Percentiles rank a stretch among this genome's conserved stretches.
Evolutionary conservation across 2,888 invertebrate species (phyloP).

Genomic region (Gastrophysa polygoni): DNA sequence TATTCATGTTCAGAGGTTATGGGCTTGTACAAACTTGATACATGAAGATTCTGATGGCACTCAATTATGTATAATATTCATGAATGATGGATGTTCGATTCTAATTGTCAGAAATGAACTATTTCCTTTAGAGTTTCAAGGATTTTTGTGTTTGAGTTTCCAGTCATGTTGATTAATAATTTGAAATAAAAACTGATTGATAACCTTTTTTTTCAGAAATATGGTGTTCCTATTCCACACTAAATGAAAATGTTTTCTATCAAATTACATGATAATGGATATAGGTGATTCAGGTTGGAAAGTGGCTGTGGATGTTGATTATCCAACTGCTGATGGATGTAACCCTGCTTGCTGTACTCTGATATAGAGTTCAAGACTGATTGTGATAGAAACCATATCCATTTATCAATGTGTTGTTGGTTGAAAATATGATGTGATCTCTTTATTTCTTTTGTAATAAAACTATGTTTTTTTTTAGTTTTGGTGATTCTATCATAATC

Average conservation of each 20-base stretch:
- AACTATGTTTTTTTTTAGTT: neutral
- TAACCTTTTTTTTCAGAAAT: neutral
- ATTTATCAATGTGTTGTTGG: neutral
- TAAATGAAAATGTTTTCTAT: neutral
- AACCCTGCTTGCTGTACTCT: neutral
- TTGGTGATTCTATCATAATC: neutral
- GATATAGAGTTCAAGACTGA: neutral
- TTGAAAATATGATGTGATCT: conserved; percentile 6
- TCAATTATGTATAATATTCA: too few species aligned
- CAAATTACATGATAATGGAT: conserved; percentile 1
- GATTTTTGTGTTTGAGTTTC: too few species aligned
- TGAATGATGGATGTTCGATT: too few species aligned
- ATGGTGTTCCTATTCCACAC: neutral
- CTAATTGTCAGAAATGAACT: too few species aligned
- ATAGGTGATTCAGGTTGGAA: neutral
- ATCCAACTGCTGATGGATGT: neutral
- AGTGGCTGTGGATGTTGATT: neutral
- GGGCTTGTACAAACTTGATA: too few species aligned
- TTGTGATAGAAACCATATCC: conserved; percentile 1
- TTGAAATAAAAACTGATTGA: neutral
- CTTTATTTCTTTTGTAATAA: neutral
- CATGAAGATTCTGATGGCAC: too few species aligned
- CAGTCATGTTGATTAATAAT: too few species aligned
- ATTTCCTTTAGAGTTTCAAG: too few species aligned
- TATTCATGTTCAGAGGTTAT: too few species aligned